A percentile compares a stretch with the other conserved stretches of the same genome.
Evolutionary conservation across 2,888 invertebrate genomes (phyloP).

Genomic region (Platerodrilus igneus): DNA sequence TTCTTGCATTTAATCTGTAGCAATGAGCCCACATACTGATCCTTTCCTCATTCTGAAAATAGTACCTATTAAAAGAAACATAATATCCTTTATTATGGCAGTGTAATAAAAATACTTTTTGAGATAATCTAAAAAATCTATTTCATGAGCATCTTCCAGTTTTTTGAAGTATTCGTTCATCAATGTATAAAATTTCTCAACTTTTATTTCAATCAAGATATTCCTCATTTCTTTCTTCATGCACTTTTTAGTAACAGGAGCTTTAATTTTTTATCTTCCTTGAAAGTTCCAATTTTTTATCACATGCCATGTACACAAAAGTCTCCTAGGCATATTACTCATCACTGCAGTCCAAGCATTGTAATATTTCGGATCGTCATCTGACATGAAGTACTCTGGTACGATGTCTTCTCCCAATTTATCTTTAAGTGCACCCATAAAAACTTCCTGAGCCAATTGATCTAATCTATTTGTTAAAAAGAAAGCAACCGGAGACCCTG

Average conservation of each 20-base stretch:
- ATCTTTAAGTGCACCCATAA: conserved; percentile 16
- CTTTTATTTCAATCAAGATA: conserved; percentile 23
- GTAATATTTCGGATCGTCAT: conserved; percentile 25
- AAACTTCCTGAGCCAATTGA: conserved; percentile 13
- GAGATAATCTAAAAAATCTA: conserved; percentile 25
- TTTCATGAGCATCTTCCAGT: conserved; percentile 22
- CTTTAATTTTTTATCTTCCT: no score
- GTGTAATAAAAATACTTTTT: conserved; percentile 18
- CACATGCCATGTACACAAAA: conserved; percentile 29
- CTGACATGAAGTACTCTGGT: conserved; percentile 24
- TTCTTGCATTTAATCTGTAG: conserved; percentile 23
- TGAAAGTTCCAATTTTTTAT: conserved; percentile 29
- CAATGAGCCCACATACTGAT: conserved; percentile 29
- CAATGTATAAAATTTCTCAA: conserved; percentile 19
- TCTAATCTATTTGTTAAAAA: conserved; percentile 9
- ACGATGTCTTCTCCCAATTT: conserved; percentile 17
- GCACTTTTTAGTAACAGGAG: conserved; percentile 13
- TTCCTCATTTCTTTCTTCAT: conserved; percentile 24
- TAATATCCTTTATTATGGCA: no score
- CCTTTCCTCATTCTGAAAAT: conserved; percentile 24
- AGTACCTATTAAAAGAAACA: conserved; percentile 28
- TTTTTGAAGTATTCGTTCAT: conserved; percentile 20
- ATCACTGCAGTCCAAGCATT: conserved; percentile 17
- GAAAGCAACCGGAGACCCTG: conserved; percentile 14
- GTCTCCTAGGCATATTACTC: conserved; percentile 14